Base-by-base conservation (phyloP, 1,140 invertebrate genomes). In the Drosophila orena region DNA sequence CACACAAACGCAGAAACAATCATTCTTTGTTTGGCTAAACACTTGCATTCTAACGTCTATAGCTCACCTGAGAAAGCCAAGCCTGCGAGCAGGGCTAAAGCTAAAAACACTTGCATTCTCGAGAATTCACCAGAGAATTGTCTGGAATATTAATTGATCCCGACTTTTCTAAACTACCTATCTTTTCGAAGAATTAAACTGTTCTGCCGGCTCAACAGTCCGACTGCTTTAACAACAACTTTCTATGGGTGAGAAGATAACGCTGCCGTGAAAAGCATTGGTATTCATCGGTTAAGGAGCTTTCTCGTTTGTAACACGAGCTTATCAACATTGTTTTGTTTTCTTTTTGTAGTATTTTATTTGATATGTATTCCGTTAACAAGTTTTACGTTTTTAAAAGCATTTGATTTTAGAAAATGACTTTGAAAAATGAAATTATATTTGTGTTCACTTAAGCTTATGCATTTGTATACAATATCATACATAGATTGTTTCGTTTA, bases 31-130 rank as follows among this genome's bases (percentile, higher is more conserved):
- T 68, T 52, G 27, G 1, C 22, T 38, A 38, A 61, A 42, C 57
- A 58, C 8, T 44, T 15, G 7, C n/a, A 40, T 42, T 54, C 24
- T 49, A 42, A 42, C 64, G 37, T 37, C 50, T 12, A 14, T 17
- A 65, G 66, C 79, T 89, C 11, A 88, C 83, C 84, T 35, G 79
- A 58, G 24, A 89, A 47, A 30, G 80, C 53, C 49, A 81, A 43
- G 65, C 75, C 69, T 17, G 43, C 79, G 11, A 86, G 56, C 56
- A 86, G 59, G 47, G 52, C 59, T 46, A 83, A 30, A 20, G 59
- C 57, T 35, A 86, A 55, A 65, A 81, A 75, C 49, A 79, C 64
- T 59, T 54, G 54, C 83, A 86, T 86, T 58, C 55, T 77, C 35
- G 0, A 15, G 35, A 62, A 64, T 24, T 17, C 43, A 34, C 24